These are phyloP conservation scores for Achatina immaculata DNA, from an alignment of 1,140 invertebrate genomes.

Conservation along the genomic window DNA sequence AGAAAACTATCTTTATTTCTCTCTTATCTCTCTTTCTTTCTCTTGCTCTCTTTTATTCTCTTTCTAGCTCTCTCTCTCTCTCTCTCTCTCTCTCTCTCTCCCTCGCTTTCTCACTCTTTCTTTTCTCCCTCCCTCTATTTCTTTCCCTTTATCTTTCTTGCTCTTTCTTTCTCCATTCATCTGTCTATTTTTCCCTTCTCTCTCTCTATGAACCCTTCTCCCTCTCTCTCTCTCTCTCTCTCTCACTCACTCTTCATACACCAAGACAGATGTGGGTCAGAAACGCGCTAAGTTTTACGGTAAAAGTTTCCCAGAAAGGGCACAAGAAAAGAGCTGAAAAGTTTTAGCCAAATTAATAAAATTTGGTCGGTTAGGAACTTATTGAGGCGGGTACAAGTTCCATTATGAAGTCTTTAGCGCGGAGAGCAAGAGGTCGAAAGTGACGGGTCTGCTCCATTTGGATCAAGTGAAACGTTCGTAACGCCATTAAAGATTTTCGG, in stretches of 20 bases:
- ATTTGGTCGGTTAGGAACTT: background rate
- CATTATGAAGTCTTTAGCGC: conserved; percentile 23
- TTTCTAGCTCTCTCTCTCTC: too few relatives aligned
- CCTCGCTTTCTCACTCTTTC: too few relatives aligned
- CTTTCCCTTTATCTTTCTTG: too few relatives aligned
- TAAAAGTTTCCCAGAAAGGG: background rate
- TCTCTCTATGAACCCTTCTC: too few relatives aligned
- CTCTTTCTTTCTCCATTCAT: too few relatives aligned
- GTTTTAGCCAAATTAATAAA: conserved; percentile 16
- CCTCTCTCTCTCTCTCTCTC: too few relatives aligned
- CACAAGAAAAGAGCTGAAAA: conserved; percentile 3
- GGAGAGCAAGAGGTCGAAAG: background rate
- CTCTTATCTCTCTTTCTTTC: too few relatives aligned
- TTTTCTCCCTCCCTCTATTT: too few relatives aligned
- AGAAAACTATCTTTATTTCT: too few relatives aligned
- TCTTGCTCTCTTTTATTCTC: too few relatives aligned
- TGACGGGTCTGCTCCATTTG: background rate
- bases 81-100: too few relatives aligned
- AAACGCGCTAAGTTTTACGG: background rate
- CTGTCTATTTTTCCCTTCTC: too few relatives aligned
- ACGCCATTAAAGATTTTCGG: conserved; percentile 24
- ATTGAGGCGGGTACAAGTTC: background rate
- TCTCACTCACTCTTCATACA: background rate
- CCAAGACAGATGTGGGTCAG: background rate
- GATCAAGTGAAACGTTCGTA: conserved; percentile 27